Evolutionary conservation across 2,797 vertebrate species (phyloP).

Genomic region (Anguilla obscura): DNA sequence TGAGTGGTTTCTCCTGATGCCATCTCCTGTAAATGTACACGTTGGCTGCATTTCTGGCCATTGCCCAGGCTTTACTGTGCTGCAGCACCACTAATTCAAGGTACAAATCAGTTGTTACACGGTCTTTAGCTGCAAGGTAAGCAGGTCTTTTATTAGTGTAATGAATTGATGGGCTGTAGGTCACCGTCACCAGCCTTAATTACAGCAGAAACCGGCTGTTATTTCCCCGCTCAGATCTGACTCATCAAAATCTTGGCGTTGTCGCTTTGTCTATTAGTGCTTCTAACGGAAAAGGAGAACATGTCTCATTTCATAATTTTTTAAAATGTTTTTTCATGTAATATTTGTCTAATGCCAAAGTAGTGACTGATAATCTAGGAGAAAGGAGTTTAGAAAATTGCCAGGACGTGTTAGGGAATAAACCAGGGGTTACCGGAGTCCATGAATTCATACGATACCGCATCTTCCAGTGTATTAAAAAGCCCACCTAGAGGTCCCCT

Average conservation of each 20-base stretch:
- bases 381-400: not conserved
- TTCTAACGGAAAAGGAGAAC: not conserved
- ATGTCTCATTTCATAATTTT: not conserved
- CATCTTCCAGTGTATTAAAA: not conserved
- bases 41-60: not conserved
- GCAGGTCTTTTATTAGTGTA: conserved; percentile 10
- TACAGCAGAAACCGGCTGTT: not conserved
- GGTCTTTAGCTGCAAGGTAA: not conserved
- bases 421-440: not conserved
- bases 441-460: not conserved
- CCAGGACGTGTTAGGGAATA: not conserved
- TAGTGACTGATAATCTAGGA: not conserved
- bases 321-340: not conserved
- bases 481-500: not conserved
- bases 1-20: too few relatives aligned
- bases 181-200: not conserved
- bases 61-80: not conserved
- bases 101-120: not conserved
- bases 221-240: not conserved
- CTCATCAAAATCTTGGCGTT: not conserved
- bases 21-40: not conserved
- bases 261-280: not conserved
- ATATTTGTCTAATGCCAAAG: not conserved
- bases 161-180: not conserved
- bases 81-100: not conserved